A percentile compares a stretch with the other conserved stretches of the same genome.
These are phyloP conservation scores for Linepithema humile DNA, from an alignment of 1,140 invertebrate species.

Conservation along the genomic window DNA sequence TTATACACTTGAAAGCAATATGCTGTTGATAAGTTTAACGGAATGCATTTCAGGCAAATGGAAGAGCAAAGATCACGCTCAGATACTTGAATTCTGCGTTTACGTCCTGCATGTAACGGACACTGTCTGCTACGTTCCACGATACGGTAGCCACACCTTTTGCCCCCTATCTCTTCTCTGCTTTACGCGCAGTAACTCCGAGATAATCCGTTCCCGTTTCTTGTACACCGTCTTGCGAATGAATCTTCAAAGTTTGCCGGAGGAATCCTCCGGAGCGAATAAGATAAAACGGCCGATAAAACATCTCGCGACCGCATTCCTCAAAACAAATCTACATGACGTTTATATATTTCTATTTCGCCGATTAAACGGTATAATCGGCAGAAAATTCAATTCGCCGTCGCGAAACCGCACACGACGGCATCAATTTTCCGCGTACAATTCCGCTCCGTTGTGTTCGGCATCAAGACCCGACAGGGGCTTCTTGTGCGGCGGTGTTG, in stretches of 20 bases:
- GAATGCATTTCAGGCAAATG: conserved; percentile 2
- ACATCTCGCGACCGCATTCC: not conserved
- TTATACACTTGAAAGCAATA: too few species aligned
- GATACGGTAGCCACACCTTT: conserved; percentile 51
- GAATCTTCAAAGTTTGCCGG: not conserved
- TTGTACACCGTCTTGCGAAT: not conserved
- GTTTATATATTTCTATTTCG: not conserved
- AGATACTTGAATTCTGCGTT: not conserved
- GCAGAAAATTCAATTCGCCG: not conserved
- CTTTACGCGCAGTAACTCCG: not conserved
- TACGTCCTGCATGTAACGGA: conserved; percentile 39
- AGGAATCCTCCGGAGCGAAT: not conserved
- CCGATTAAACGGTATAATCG: not conserved
- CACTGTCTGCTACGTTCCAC: conserved; percentile 4
- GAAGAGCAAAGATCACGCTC: conserved; percentile 12
- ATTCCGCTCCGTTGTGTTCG: not conserved
- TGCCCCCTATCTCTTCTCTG: not conserved
- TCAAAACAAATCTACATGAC: not conserved
- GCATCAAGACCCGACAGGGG: not conserved
- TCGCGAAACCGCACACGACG: not conserved
- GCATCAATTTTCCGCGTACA: not conserved
- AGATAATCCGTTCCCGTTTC: conserved; percentile 17
- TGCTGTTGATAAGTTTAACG: too few species aligned
- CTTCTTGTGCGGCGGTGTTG: not conserved
- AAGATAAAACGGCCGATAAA: not conserved